Conservation (phyloP, 2,113 vertebrate species). For the Fregetta grallaria region DNA sequence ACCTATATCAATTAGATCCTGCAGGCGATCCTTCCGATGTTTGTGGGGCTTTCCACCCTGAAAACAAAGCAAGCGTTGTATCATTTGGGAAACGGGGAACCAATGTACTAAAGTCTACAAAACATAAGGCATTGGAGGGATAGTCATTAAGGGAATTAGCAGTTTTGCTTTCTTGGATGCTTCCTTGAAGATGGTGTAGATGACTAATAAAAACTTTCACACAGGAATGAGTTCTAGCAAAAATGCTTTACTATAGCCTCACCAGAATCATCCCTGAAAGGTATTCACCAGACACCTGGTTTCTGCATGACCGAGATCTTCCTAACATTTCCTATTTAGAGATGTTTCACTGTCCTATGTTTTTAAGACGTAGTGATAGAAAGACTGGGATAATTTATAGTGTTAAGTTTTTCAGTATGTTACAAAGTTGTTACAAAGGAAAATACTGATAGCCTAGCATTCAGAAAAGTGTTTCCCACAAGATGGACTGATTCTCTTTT, state of each 20-base stretch:
- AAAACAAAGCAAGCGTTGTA: conserved; percentile 26
- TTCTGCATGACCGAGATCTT: not conserved
- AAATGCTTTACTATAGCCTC: not conserved
- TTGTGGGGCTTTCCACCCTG: conserved; percentile 85
- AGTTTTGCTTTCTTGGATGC: not conserved
- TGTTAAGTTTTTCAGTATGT: not conserved
- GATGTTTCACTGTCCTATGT: not conserved
- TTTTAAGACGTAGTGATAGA: not conserved
- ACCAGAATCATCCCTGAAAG: not conserved
- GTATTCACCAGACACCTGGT: not conserved
- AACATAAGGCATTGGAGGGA: not conserved
- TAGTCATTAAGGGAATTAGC: not conserved
- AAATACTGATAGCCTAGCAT: not conserved
- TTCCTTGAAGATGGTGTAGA: not conserved
- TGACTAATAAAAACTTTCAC: not conserved
- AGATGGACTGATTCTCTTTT: not conserved
- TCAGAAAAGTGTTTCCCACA: not conserved
- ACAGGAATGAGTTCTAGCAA: not conserved
- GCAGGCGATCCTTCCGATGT: conserved; percentile 93
- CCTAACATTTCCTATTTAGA: not conserved
- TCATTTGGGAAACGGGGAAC: not conserved
- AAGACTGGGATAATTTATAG: not conserved
- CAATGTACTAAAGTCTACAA: not conserved
- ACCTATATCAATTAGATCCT: conserved; percentile 98
- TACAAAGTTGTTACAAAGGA: not conserved